Conservation (phyloP, 2,797 vertebrate species). For the Sebastes iracundus region DNA sequence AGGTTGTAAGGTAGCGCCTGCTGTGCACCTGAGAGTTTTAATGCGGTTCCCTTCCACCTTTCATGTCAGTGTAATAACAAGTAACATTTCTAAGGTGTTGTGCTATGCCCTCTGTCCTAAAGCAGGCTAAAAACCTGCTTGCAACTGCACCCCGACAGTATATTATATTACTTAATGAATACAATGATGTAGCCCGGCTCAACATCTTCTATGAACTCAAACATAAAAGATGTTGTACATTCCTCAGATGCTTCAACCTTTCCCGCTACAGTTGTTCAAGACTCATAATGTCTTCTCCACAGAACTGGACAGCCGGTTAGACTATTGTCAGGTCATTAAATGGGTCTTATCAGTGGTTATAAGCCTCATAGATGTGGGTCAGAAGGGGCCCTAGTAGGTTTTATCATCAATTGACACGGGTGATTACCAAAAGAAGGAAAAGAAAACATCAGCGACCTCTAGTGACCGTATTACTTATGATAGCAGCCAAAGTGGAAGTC, state of each 20-base stretch:
- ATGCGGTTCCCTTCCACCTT: not conserved
- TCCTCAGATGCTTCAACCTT: not conserved
- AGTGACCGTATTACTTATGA: no score
- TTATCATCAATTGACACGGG: not conserved
- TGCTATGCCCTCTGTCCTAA: not conserved
- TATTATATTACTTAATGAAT: not conserved
- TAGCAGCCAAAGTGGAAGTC: no score
- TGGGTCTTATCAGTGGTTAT: not conserved
- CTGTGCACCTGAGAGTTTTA: not conserved
- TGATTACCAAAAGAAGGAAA: not conserved
- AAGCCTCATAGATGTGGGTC: not conserved
- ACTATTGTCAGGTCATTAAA: not conserved
- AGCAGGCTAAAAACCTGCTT: not conserved
- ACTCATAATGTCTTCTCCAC: not conserved
- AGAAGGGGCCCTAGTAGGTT: not conserved
- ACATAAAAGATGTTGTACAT: not conserved
- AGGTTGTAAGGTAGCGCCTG: not conserved
- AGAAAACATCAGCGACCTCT: not conserved
- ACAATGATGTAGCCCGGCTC: not conserved
- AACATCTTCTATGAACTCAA: not conserved
- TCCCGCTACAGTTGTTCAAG: not conserved
- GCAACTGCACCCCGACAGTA: no score
- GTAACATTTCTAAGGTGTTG: not conserved
- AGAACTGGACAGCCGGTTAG: not conserved
- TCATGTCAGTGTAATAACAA: not conserved